Conservation (phyloP, 2,797 vertebrate species). For the Selene dorsalis region DNA sequence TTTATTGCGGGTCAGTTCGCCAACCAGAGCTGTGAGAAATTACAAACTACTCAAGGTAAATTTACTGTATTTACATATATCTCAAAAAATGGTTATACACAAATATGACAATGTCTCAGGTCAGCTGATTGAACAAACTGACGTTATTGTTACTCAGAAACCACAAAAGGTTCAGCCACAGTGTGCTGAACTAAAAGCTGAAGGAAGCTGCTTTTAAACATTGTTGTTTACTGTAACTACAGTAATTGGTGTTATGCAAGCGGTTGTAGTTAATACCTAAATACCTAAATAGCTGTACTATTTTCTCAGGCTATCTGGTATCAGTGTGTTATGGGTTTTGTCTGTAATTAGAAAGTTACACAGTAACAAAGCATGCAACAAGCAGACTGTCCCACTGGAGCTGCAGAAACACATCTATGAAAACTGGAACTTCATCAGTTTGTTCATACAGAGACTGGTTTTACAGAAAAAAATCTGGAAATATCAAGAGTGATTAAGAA, state of each 20-base stretch:
- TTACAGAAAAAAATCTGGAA: background rate
- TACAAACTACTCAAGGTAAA: conserved; percentile 8
- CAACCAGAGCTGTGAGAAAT: background rate
- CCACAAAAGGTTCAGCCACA: conserved; percentile 50
- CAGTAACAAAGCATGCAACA: conserved; percentile 4
- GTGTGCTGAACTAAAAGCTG: conserved; percentile 36
- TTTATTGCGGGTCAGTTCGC: background rate
- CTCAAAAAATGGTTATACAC: background rate
- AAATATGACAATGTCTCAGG: background rate
- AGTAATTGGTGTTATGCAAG: conserved; percentile 70
- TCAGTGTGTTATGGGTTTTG: conserved; percentile 31
- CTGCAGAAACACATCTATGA: conserved; percentile 28
- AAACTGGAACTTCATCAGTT: conserved; percentile 3
- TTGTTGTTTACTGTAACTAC: conserved; percentile 65
- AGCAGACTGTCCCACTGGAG: conserved; percentile 38
- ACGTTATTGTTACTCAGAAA: conserved; percentile 52
- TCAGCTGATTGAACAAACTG: conserved; percentile 50
- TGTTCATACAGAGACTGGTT: background rate
- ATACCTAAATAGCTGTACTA: no score
- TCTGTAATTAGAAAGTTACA: conserved; percentile 56
- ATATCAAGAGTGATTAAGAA: background rate
- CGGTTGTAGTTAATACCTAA: conserved; percentile 58
- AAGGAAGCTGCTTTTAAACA: conserved; percentile 39
- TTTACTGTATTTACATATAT: background rate
- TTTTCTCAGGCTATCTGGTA: conserved; percentile 56